Base-by-base conservation (phyloP, 2,888 invertebrate species). In the Drosophila siamana region DNA sequence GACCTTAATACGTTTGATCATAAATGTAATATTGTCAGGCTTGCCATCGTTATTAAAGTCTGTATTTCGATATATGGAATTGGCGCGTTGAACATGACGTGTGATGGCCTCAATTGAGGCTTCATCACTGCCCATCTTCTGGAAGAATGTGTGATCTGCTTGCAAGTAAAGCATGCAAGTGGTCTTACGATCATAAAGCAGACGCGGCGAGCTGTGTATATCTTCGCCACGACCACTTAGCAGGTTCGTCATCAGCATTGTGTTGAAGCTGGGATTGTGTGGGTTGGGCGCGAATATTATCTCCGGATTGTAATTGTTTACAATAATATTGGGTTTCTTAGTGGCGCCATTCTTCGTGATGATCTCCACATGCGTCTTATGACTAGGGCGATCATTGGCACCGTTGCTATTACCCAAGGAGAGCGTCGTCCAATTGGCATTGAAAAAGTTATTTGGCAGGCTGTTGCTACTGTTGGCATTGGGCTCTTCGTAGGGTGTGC, bases 81-180 rank as follows among this genome's bases (percentile, higher is more conserved):
- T 98, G 77, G 98, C 98, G 90, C 97, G 94, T 92, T 98, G 98
- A 30, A 98, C 98, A 91, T 98, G 98, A 55, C 98, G 94, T 6
- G 98, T 98, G 95, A 98, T 97, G 66, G 98, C 97, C 92, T 98
- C 98, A 79, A 98, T 98, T 91, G 98, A 98, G 1, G 98, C 97
- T 91, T 98, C 98, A 88, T 98, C 97, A 2, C 97, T 96, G 60
- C 97, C 97, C 93, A 98, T 97, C 92, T 98, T 96, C 90, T 98
- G 96, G 93, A 96, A 99, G 92, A 99, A 97, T 92, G 98, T 96
- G 92, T 99, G 98, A 93, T 98, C 97, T 3, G 99, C 98, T 92
- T 99, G 98, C 87, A 99, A 94, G 92, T 98, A 98, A 62, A 99
- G 94, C 94, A 98, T 96, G 90, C 99, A 99, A 0, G 98, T 98